Percentiles rank a stretch among this genome's conserved stretches.
Conservation (phyloP, 2,888 invertebrate genomes). For the Eupithecia exiguata region DNA sequence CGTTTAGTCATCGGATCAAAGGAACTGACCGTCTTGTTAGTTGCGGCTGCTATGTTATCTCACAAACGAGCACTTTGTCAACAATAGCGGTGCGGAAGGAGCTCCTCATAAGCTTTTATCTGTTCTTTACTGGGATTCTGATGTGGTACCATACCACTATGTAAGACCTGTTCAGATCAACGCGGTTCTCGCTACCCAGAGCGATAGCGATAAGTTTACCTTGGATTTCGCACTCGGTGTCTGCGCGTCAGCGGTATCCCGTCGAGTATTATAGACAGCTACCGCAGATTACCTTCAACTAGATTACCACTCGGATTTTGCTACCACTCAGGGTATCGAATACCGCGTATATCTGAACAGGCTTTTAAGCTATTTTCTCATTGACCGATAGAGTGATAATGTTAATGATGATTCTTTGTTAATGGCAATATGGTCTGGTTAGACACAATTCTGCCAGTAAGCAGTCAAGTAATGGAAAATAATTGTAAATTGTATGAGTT, state of each 20-base stretch:
- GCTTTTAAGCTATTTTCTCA: too few species aligned
- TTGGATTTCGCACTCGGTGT: background rate
- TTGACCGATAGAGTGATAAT: too few species aligned
- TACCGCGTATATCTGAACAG: too few species aligned
- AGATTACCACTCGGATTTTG: background rate
- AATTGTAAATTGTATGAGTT: too few species aligned
- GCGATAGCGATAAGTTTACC: background rate
- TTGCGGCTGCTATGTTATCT: background rate
- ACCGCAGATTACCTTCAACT: too few species aligned
- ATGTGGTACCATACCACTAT: too few species aligned
- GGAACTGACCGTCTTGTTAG: background rate
- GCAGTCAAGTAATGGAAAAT: too few species aligned
- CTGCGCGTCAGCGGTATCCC: background rate
- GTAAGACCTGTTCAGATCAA: background rate
- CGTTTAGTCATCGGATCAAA: constrained; percentile 5
- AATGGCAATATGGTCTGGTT: too few species aligned
- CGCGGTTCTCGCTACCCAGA: background rate
- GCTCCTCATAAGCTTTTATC: background rate
- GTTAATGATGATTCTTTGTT: too few species aligned
- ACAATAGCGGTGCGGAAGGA: background rate
- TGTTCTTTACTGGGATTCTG: background rate
- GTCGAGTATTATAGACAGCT: background rate
- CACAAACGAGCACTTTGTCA: background rate
- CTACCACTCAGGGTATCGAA: background rate
- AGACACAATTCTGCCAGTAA: too few species aligned